Base-by-base conservation (phyloP, 2,113 vertebrate genomes). In the Menidia beryllina region DNA sequence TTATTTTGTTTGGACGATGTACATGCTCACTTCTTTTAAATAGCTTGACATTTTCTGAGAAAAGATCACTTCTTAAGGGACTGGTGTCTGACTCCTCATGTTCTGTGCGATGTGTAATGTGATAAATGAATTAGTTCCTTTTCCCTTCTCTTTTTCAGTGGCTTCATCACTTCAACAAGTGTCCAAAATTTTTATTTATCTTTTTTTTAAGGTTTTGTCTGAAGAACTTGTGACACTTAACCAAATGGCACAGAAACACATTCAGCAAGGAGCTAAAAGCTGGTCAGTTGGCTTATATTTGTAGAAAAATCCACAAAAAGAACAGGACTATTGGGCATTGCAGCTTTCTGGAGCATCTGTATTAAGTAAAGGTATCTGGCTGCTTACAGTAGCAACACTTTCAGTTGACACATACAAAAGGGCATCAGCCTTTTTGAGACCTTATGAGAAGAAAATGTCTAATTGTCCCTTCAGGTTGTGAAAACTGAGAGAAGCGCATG, bases 1-100 rank as follows among this genome's bases (percentile, higher is more conserved):
- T 71, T 55, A 56, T 68, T 24, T 26, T 70, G 49, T 78, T 65
- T 80, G 34, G 21, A 55, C 21, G 72, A 57, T 76, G 59, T 73
- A 51, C 45, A 24, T 59, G 54, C 56, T 68, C 7, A 43, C 24
- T 45, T 60, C 2, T 45, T 41, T 43, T 58, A 3, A 74, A 49
- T 25, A 23, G 30, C 9, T 52, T 10, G 39, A 47, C 23, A 36
- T 60, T 73, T 77, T 50, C 15, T 17, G 38, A 47, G 5, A 54
- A 53, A 15, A 5, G 3, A 2, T 71, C 0, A 1, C 14, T 53
- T 72, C 66, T 21, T 65, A 1, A 48, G 11, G 7, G 51, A 63
- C 70, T 21, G 15, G 17, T 34, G 30, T 8, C 30, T 34, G 30
- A 34, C 30, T 47, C 2, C 20, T 38, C n/a, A 12, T 12, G 20